phyloP scores from a whole-genome alignment of 2,888 invertebrate genomes.

The Monopis laevigella region DNA sequence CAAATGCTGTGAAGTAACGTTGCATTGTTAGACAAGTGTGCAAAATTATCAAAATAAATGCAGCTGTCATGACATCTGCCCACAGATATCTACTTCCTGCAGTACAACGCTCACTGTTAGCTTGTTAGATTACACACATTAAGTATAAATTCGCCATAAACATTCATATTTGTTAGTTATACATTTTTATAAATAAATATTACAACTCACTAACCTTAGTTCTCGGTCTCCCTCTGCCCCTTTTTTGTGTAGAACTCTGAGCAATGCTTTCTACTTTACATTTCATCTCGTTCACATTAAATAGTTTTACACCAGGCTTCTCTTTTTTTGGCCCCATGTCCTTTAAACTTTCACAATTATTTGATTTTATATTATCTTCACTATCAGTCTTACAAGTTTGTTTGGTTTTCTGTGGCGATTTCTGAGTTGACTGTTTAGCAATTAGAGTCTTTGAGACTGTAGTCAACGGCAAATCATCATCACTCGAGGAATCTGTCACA shows the following conservation, averaged over 20 bases:
- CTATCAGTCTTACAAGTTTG: constrained; percentile 25
- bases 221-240: constrained; percentile 44
- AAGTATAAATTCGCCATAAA: too few relatives aligned
- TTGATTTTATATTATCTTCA: constrained; percentile 22
- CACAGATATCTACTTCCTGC: too few relatives aligned
- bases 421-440: constrained; percentile 29
- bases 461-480: constrained; percentile 53
- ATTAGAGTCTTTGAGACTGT: constrained; percentile 46
- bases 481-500: constrained; percentile 53
- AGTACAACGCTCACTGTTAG: too few relatives aligned
- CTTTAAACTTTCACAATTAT: not conserved
- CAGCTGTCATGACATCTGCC: too few relatives aligned
- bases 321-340: constrained; percentile 30
- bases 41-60: too few relatives aligned
- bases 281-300: constrained; percentile 39
- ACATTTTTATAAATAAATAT: not conserved
- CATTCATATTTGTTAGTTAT: too few relatives aligned
- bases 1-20: too few relatives aligned
- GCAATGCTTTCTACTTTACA: constrained; percentile 38
- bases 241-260: constrained; percentile 33
- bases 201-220: constrained; percentile 36
- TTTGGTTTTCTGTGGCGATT: constrained; percentile 26
- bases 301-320: constrained; percentile 37
- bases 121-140: too few relatives aligned
- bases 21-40: too few relatives aligned